Percentiles rank a stretch among this genome's conserved stretches.
phyloP scores from a whole-genome alignment of 2,888 invertebrate species.

The Polydrusus cervinus region DNA sequence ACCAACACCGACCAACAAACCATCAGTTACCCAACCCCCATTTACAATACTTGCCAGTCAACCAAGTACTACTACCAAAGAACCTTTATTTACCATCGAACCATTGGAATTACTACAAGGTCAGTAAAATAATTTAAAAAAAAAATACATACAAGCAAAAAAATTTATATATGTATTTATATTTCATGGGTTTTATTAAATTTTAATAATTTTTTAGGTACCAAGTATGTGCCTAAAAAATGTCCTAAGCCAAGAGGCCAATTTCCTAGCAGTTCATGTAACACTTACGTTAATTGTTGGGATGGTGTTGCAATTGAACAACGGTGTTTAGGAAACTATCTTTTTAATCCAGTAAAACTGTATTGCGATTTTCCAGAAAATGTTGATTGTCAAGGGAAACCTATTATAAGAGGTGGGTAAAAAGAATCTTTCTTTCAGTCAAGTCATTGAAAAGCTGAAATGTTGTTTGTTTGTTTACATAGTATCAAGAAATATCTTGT shows the following conservation, averaged over 20 bases:
- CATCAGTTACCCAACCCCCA: constrained; percentile 13
- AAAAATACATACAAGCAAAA: not conserved
- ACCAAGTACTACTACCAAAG: constrained; percentile 43
- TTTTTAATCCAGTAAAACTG: constrained; percentile 75
- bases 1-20: constrained; percentile 19
- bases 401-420: constrained; percentile 53
- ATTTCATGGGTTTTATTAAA: not conserved
- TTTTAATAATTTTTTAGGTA: constrained; percentile 14
- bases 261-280: constrained; percentile 77
- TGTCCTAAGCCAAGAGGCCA: constrained; percentile 76
- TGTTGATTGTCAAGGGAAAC: constrained; percentile 77
- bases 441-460: too few species aligned
- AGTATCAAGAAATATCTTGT: not conserved
- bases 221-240: constrained; percentile 11
- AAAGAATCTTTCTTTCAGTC: too few species aligned
- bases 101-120: constrained; percentile 46
- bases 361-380: constrained; percentile 80
- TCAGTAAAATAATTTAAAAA: not conserved
- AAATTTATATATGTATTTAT: too few species aligned
- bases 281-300: constrained; percentile 82
- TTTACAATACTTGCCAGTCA: not conserved
- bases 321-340: constrained; percentile 77
- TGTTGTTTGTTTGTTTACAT: not conserved
- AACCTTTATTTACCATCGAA: constrained; percentile 48
- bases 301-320: constrained; percentile 80